Conservation (phyloP, 2,113 vertebrate genomes). For the Larimichthys polyactis region DNA sequence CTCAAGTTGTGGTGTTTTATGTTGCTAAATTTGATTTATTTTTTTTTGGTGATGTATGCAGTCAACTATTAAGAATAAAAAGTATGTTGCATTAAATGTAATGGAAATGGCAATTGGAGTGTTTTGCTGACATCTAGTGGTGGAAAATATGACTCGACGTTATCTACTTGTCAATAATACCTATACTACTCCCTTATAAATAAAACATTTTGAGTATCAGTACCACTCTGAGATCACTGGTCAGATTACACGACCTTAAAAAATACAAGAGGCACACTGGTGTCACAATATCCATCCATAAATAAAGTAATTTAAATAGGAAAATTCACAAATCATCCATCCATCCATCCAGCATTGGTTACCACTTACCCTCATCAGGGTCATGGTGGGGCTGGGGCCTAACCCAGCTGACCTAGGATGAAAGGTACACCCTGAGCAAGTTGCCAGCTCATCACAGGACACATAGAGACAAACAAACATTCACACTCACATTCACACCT, state of each 20-base stretch:
- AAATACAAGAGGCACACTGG: neutral
- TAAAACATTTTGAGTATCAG: constrained; percentile 19
- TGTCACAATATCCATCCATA: neutral
- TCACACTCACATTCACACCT: too few relatives aligned
- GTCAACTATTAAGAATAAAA: neutral
- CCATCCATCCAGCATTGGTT: too few relatives aligned
- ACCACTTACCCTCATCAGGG: too few relatives aligned
- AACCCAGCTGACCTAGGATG: too few relatives aligned
- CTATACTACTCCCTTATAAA: neutral
- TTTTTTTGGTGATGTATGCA: neutral
- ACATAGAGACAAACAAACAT: too few relatives aligned
- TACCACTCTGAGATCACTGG: neutral
- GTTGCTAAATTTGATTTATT: neutral
- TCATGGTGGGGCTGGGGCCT: too few relatives aligned
- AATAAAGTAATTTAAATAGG: neutral
- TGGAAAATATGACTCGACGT: neutral
- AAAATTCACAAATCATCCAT: too few relatives aligned
- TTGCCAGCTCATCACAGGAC: too few relatives aligned
- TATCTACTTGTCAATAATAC: neutral
- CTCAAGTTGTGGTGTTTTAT: neutral
- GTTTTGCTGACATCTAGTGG: constrained; percentile 34
- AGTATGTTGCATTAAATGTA: neutral
- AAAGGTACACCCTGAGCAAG: too few relatives aligned
- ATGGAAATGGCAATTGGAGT: fast-evolving
- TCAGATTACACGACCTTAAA: constrained; percentile 1